A percentile compares a stretch with the other conserved stretches of the same genome.
phyloP scores from a whole-genome alignment of 2,888 invertebrate species.

The Agrochola lota region DNA sequence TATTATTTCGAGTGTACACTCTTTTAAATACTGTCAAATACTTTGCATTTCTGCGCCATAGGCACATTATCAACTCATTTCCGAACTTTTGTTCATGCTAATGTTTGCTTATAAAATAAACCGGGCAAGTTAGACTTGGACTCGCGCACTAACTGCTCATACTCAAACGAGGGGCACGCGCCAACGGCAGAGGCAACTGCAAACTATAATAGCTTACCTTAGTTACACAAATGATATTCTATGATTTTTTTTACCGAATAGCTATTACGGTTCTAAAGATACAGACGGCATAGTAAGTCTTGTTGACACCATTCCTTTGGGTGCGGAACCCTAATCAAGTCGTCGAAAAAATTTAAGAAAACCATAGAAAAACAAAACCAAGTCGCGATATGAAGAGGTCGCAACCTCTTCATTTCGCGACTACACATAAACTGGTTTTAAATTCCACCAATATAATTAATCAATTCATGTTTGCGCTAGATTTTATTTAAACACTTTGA shows the following conservation, averaged over 20 bases:
- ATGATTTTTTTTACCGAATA: background rate
- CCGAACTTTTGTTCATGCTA: background rate
- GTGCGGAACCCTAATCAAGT: background rate
- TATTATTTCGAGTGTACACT: background rate
- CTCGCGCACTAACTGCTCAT: background rate
- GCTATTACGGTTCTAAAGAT: background rate
- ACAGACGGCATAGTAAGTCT: background rate
- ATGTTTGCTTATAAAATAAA: background rate
- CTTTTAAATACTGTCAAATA: background rate
- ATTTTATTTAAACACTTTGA: too few species aligned
- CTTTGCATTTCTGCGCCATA: background rate
- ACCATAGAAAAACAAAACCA: too few species aligned
- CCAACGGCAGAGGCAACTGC: too few species aligned
- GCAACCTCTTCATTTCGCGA: background rate
- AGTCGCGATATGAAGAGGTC: too few species aligned
- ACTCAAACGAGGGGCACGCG: background rate
- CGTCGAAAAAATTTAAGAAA: background rate
- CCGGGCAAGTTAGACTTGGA: background rate
- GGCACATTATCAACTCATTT: background rate
- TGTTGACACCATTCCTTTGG: too few species aligned
- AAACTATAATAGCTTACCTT: background rate
- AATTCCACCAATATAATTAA: background rate
- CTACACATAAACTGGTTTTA: background rate
- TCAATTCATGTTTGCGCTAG: constrained; percentile 3
- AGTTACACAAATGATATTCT: background rate